These are phyloP conservation scores for Girardinichthys multiradiatus DNA, from an alignment of 2,113 vertebrate species.

Conservation along the genomic window DNA sequence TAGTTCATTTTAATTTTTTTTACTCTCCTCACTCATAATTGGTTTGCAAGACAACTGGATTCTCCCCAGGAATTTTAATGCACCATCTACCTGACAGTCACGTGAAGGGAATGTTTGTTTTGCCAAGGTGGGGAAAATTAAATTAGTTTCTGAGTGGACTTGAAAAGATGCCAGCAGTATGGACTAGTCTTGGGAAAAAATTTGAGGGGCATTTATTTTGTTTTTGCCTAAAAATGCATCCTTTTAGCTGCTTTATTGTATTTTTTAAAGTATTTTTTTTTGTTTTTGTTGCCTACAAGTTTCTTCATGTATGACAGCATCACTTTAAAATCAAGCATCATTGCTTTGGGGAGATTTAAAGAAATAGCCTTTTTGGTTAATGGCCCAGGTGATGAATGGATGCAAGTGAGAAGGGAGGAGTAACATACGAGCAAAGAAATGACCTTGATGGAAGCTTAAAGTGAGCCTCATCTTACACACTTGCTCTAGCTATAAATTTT, in stretches of 20 bases:
- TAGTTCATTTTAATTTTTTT: not conserved
- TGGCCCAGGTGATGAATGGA: constrained; percentile 53
- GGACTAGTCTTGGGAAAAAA: too few relatives aligned
- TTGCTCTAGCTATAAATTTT: constrained; percentile 2
- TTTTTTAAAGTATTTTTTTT: not conserved
- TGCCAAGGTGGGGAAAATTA: constrained; percentile 11
- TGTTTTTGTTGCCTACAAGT: constrained; percentile 10
- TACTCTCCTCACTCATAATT: constrained; percentile 29
- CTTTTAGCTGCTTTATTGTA: too few relatives aligned
- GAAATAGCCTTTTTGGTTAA: constrained; percentile 62
- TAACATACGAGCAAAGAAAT: constrained; percentile 9
- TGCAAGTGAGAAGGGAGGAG: constrained; percentile 10
- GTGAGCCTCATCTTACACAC: constrained; percentile 11
- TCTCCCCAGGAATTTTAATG: constrained; percentile 41
- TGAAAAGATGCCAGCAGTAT: too few relatives aligned
- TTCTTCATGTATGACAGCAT: constrained; percentile 35
- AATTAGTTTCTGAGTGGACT: constrained; percentile 20
- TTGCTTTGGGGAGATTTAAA: constrained; percentile 50
- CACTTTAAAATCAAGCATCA: constrained; percentile 53
- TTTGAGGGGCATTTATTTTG: too few relatives aligned
- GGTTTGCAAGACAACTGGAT: constrained; percentile 31
- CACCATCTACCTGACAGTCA: constrained; percentile 22
- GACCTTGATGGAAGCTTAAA: constrained; percentile 44
- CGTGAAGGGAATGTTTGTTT: constrained; percentile 11
- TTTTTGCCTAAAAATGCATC: not conserved